Base-by-base conservation (phyloP, 2,888 invertebrate species). In the Ditylenchus weischeri region DNA sequence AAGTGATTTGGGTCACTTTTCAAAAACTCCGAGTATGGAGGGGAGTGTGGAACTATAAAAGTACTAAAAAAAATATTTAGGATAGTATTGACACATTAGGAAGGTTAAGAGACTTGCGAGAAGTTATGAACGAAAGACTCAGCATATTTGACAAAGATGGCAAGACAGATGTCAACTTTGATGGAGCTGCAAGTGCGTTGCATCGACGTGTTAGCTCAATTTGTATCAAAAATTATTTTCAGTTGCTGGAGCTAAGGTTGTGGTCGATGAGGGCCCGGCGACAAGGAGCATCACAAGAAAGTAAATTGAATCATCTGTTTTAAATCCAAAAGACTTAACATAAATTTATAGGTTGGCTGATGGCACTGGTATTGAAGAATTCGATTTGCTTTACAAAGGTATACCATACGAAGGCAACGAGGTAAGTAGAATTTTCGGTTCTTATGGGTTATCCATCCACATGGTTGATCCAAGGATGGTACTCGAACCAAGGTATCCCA, bases 201-300 rank as follows among this genome's bases (percentile, higher is more conserved):
- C 43, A 43, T 43, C 29, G 29, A 29, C 29, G 5, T 29, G 2
- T 29, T 29, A 29, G n/a, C 29, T 4, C 2, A 29, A 29, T 29
- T 29, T n/a, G n/a, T n/a, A n/a, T n/a, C 29, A 29, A 29, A 29
- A 29, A 29, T 29, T 29, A 2, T 4, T 43, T 43, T 43, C 43
- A 43, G 43, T 78, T 43, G 76, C 78, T 48, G 75, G 75, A 6
- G 78, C 78, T 3, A 77, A 78, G 63, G 43, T 78, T 13, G 54
- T 75, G 58, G 62, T 77, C 18, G 78, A 78, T 60, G 74, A 77
- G 57, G 64, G 62, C 11, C 61, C 71, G 2, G 73, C 75, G 11
- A 78, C 78, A 0, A 63, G 78, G 35, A 64, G 75, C 49, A 70
- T 76, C 68, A 75, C 75, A 62, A 73, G 72, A 50, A 70, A 75